Conservation (phyloP, 1,140 invertebrate species). For the Heliconius hewitsoni region DNA sequence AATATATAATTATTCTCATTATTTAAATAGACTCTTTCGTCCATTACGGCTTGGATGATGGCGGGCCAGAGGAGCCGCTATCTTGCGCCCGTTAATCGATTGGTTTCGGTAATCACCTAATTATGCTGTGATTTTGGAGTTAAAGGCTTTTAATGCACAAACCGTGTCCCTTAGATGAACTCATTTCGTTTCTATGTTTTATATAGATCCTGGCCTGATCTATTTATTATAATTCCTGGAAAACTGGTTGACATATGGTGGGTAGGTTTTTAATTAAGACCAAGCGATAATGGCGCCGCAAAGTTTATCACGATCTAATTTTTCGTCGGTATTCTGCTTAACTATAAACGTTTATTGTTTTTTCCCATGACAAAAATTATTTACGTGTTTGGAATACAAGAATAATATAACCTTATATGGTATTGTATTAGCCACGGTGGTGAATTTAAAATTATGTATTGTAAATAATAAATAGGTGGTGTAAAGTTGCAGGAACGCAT, state of each 20-base stretch:
- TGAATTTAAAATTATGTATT: background rate
- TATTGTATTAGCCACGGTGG: background rate
- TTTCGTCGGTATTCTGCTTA: background rate
- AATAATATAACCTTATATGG: background rate
- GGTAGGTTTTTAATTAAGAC: background rate
- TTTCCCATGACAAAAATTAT: background rate
- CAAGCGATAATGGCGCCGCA: background rate
- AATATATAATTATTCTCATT: constrained; percentile 80
- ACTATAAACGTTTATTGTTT: background rate
- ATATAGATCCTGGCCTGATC: background rate
- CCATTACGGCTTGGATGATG: constrained; percentile 71
- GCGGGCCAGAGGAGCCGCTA: constrained; percentile 65
- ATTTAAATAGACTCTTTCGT: constrained; percentile 79
- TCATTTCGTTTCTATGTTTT: constrained; percentile 59
- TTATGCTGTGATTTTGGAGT: constrained; percentile 69
- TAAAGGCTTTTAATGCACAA: constrained; percentile 75
- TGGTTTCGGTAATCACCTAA: constrained; percentile 80
- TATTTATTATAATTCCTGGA: background rate
- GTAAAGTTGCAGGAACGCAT: background rate
- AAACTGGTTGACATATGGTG: background rate
- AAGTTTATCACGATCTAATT: constrained; percentile 3
- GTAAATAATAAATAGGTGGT: background rate
- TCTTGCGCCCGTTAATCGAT: constrained; percentile 79
- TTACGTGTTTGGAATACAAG: background rate
- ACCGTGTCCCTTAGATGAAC: constrained; percentile 73